Conservation (phyloP, 2,797 vertebrate species). For the Enteromius viviparus region DNA sequence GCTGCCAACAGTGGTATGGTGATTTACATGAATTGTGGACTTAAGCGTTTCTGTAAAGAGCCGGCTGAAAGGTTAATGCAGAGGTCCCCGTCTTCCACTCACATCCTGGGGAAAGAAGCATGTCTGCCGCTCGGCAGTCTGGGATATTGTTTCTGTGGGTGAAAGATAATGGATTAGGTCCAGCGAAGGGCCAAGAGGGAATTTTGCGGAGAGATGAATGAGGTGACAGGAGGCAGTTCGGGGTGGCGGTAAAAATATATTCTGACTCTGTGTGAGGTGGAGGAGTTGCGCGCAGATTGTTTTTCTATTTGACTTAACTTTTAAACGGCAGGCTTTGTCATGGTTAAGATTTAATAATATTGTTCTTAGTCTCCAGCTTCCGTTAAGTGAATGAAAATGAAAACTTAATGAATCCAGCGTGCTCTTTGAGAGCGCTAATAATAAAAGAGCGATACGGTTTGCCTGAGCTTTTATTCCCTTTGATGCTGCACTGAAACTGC, state of each 20-base stretch:
- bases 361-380: constrained; percentile 59
- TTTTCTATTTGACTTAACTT: constrained; percentile 47
- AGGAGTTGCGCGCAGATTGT: constrained; percentile 26
- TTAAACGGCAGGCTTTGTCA: constrained; percentile 63
- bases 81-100: constrained; percentile 50
- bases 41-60: constrained; percentile 48
- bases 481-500: constrained; percentile 54
- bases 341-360: constrained; percentile 64
- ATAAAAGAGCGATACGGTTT: constrained; percentile 69
- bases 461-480: constrained; percentile 57
- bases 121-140: constrained; percentile 51
- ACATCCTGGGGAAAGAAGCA: constrained; percentile 48
- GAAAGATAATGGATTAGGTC: constrained; percentile 67
- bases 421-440: constrained; percentile 68
- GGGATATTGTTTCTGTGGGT: constrained; percentile 62
- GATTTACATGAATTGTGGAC: constrained; percentile 62
- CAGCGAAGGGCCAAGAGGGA: constrained; percentile 52
- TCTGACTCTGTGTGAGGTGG: constrained; percentile 16
- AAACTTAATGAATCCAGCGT: constrained; percentile 70
- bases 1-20: constrained; percentile 43
- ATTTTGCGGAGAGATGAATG: constrained; percentile 48
- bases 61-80: constrained; percentile 52
- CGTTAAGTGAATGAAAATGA: constrained; percentile 65
- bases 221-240: constrained; percentile 48
- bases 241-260: constrained; percentile 50